Evolutionary conservation across 2,888 invertebrate genomes (phyloP), one percentile per base, ranked within the genome.

Genomic region (Dryococelus australis): DNA sequence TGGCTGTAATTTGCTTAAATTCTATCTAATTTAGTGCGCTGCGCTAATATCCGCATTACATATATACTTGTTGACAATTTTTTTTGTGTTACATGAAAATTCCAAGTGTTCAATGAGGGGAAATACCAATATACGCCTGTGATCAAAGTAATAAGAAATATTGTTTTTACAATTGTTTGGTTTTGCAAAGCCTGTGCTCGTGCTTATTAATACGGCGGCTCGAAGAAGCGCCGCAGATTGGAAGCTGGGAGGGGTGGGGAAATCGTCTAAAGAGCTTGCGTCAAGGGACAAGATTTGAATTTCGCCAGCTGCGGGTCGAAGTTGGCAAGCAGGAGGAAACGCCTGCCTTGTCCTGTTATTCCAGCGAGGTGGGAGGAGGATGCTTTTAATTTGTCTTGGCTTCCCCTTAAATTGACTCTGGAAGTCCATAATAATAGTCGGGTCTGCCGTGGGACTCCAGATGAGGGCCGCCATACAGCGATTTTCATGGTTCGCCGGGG

Each of bases 401-500:
- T 35, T 28, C 43, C 35, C 83, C 83, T 83, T 83, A 83, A 83
- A 83, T 83, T 83, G 83, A 83, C 83, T 83, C 83, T 28, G 28
- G 83, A n/a, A 83, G 83, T 83, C 83, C 83, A 83, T 83, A 83
- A 83, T 83, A 83, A 83, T 35, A 83, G 83, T 65, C 28, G 80
- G 83, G 28, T 35, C 65, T 47, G 47, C 65, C 83, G 83, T n/a
- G n/a, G 80, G 26, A 27, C 80, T 80, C 80, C 85, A 28, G 53
- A 43, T n/a, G 47, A 28, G 53, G 85, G 24, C 87, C 78, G 86
- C 86, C 84, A 84, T 84, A 86, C 83, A 86, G 84, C 87, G 87
- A 87, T 87, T 88, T 87, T 85, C 88, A 87, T 87, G 88, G 88
- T 88, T 88, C 85, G 88, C 88, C 85, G 65, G 86, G 86, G 53